Evolutionary conservation across 2,888 invertebrate species (phyloP).

Genomic region (Dexiosoma caninum): DNA sequence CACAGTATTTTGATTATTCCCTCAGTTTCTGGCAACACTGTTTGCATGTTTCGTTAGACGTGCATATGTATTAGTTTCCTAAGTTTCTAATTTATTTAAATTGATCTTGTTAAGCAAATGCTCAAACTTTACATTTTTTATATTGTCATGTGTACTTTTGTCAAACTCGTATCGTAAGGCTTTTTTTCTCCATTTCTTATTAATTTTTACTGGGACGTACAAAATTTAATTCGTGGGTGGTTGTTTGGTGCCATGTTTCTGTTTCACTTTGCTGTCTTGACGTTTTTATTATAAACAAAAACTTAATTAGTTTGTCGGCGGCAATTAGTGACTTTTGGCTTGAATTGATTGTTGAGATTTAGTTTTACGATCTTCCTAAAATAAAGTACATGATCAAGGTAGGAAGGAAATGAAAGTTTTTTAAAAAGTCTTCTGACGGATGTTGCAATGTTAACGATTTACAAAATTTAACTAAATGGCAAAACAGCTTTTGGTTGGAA

Average conservation of each 20-base stretch:
- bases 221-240: constrained; percentile 53
- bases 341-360: constrained; percentile 34
- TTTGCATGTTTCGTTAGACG: not conserved
- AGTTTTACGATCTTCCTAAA: constrained; percentile 19
- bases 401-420: constrained; percentile 24
- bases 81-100: constrained; percentile 47
- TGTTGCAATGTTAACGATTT: constrained; percentile 14
- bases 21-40: not conserved
- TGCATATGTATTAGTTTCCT: not conserved
- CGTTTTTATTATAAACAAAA: not conserved
- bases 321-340: constrained; percentile 37
- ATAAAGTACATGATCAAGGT: constrained; percentile 10
- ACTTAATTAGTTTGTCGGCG: constrained; percentile 51
- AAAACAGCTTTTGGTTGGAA: not conserved
- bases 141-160: not conserved
- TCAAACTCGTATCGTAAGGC: not conserved
- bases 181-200: not conserved
- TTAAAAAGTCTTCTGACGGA: not conserved
- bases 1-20: no score
- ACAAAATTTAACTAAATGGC: not conserved
- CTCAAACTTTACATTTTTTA: not conserved
- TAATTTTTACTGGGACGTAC: constrained; percentile 1
- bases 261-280: not conserved
- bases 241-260: constrained; percentile 51
- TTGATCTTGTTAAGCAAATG: constrained; percentile 43